Percentiles rank a stretch among this genome's conserved stretches.
Evolutionary conservation across 2,888 invertebrate species (phyloP).

Genomic region (Spicauda simplicius): DNA sequence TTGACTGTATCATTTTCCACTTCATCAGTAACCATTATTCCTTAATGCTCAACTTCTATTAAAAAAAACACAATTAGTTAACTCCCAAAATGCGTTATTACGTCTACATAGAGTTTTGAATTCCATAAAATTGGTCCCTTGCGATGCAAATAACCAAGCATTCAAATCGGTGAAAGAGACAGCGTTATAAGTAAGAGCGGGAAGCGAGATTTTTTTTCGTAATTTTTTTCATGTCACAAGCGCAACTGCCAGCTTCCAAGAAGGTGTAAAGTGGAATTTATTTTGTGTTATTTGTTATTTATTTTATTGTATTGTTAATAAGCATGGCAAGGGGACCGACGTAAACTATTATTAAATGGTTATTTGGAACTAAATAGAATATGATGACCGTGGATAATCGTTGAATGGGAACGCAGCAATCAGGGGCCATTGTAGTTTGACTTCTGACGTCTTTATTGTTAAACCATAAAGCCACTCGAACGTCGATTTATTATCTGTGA

Average conservation of each 20-base stretch:
- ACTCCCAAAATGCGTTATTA: conserved; percentile 11
- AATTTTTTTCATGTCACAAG: conserved; percentile 59
- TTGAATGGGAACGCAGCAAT: conserved; percentile 74
- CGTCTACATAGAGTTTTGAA: conserved; percentile 44
- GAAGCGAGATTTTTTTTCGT: conserved; percentile 53
- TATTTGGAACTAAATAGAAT: conserved; percentile 85
- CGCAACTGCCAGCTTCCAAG: conserved; percentile 79
- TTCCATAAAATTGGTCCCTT: conserved; percentile 36
- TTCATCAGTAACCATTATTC: conserved; percentile 75
- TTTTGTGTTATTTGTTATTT: conserved; percentile 79
- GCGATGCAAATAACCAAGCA: conserved; percentile 27
- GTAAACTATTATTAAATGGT: conserved; percentile 81
- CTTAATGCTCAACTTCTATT: conserved; percentile 52
- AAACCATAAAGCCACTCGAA: conserved; percentile 25
- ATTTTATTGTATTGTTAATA: conserved; percentile 85
- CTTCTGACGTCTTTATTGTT: conserved; percentile 74
- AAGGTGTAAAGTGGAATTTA: conserved; percentile 83
- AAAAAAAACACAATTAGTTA: conserved; percentile 18
- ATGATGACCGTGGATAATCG: conserved; percentile 82
- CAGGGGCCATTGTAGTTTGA: conserved; percentile 72
- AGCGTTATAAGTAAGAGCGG: conserved; percentile 52
- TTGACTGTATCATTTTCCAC: conserved; percentile 79
- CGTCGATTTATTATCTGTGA: conserved; percentile 31
- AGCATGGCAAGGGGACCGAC: conserved; percentile 76
- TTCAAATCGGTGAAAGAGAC: conserved; percentile 51